Conservation (phyloP, 2,797 vertebrate genomes). For the Galagoides demidoff region DNA sequence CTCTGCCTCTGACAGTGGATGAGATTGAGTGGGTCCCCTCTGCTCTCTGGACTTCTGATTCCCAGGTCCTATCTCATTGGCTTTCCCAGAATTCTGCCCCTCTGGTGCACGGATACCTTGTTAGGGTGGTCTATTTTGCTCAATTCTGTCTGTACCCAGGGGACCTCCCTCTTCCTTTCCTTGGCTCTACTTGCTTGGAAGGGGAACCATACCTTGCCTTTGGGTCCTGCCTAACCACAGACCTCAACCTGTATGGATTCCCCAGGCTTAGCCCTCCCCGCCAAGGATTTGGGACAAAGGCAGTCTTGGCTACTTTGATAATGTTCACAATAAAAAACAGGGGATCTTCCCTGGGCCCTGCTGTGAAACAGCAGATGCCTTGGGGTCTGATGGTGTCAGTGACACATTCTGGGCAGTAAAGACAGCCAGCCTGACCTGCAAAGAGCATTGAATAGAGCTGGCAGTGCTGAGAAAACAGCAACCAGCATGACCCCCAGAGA, state of each 20-base stretch:
- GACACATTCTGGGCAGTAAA: neutral
- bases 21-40: neutral
- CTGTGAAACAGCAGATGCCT: neutral
- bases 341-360: neutral
- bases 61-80: neutral
- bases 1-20: neutral
- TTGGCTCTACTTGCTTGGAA: neutral
- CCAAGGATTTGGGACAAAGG: neutral
- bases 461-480: neutral
- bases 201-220: neutral
- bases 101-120: neutral
- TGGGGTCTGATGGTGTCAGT: neutral
- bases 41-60: neutral
- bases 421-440: neutral
- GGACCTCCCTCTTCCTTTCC: neutral
- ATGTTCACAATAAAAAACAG: neutral
- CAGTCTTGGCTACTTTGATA: neutral
- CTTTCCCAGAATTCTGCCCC: constrained; percentile 26
- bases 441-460: neutral
- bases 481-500: neutral
- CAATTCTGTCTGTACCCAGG: neutral
- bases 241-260: neutral
- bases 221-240: too few relatives aligned
- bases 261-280: neutral
- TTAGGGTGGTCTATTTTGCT: neutral